Evolutionary conservation across 2,797 vertebrate genomes (phyloP).

Genomic region (Hapalemur alaotrensis): DNA sequence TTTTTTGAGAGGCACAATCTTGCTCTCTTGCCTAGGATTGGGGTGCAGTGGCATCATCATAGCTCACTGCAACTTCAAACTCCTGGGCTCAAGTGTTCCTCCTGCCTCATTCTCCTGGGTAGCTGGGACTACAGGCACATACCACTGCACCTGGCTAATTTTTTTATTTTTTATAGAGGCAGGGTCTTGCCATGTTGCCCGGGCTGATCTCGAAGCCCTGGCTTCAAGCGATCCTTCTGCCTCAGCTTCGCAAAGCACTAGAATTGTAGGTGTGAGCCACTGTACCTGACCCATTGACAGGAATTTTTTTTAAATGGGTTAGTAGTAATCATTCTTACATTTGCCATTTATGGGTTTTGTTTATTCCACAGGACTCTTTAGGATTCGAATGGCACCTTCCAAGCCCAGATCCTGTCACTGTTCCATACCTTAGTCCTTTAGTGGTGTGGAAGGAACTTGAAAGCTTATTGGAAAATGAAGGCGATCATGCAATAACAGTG

Average conservation of each 20-base stretch:
- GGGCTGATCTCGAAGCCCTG: not conserved
- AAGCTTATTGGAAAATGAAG: constrained; percentile 97
- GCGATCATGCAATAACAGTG: constrained; percentile 93
- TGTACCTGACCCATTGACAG: not conserved
- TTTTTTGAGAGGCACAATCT: not conserved
- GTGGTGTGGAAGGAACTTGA: constrained; percentile 99
- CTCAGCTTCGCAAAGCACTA: not conserved
- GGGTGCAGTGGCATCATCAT: not conserved
- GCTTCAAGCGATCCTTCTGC: not conserved
- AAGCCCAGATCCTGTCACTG: constrained; percentile 93
- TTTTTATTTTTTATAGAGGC: not conserved
- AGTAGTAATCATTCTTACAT: not conserved
- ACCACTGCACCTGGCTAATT: not conserved
- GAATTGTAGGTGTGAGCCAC: not conserved
- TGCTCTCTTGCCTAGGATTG: not conserved
- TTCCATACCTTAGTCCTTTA: constrained; percentile 97
- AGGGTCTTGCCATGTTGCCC: not conserved
- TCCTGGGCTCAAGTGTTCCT: no score
- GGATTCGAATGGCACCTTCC: constrained; percentile 91
- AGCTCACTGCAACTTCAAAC: no score
- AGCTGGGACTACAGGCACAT: not conserved
- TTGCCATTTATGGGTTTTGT: constrained; percentile 37
- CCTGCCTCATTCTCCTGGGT: not conserved
- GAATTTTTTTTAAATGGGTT: constrained; percentile 15
- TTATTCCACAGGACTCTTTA: constrained; percentile 87